Evolutionary conservation across 1,140 invertebrate species (phyloP).

Genomic region (Mamestra configurata): DNA sequence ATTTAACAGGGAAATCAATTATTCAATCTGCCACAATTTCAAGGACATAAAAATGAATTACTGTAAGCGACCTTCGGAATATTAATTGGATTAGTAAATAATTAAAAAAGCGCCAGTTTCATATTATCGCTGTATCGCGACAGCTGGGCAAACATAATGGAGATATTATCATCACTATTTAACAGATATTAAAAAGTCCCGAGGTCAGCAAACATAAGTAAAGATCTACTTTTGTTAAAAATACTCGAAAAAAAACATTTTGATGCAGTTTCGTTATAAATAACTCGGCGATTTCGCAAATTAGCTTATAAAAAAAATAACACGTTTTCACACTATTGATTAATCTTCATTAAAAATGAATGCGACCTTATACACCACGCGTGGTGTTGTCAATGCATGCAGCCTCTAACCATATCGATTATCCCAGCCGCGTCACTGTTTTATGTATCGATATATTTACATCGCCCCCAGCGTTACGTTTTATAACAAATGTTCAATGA

Average conservation of each 20-base stretch:
- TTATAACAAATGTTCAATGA: constrained; percentile 34
- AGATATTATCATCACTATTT: not conserved
- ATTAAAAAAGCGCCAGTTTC: not conserved
- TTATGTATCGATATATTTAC: not conserved
- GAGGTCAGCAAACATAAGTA: not conserved
- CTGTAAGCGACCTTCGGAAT: not conserved
- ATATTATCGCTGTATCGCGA: not conserved
- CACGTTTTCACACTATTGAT: not conserved
- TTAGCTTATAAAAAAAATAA: not conserved
- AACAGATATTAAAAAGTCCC: not conserved
- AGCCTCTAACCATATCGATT: not conserved
- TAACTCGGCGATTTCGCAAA: too few species aligned
- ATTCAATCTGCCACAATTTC: too few species aligned
- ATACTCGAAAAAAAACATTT: too few species aligned
- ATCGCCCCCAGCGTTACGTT: not conserved
- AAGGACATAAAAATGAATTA: too few species aligned
- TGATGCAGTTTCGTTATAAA: too few species aligned
- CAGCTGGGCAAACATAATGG: not conserved
- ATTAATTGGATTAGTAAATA: not conserved
- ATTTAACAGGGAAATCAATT: too few species aligned
- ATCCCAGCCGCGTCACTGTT: not conserved
- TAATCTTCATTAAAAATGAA: constrained; percentile 4
- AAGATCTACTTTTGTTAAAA: too few species aligned
- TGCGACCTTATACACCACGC: not conserved
- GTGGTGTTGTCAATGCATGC: not conserved